Percentiles rank a stretch among this genome's conserved stretches.
These are phyloP conservation scores for Leptonema lineaticorne DNA, from an alignment of 1,140 invertebrate genomes.

Conservation along the genomic window DNA sequence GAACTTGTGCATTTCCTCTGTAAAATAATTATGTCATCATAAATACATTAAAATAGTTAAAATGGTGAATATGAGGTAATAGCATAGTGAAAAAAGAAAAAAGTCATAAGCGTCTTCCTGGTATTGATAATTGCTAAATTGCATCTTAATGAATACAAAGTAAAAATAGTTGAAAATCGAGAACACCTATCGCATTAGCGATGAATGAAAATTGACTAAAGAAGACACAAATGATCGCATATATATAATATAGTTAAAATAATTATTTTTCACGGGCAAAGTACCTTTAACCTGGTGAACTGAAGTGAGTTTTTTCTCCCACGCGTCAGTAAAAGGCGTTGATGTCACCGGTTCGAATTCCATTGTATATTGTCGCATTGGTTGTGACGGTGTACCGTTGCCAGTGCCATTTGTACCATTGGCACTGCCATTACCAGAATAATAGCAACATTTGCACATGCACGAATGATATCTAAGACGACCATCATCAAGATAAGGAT, in stretches of 20 bases:
- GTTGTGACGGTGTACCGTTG: slow-evolving; percentile 41
- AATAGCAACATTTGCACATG: slow-evolving; percentile 98
- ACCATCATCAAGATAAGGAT: slow-evolving; percentile 97
- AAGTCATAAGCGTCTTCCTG: too few relatives aligned
- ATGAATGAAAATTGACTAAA: too few relatives aligned
- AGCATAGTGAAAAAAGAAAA: too few relatives aligned
- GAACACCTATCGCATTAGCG: too few relatives aligned
- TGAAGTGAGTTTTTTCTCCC: slow-evolving; percentile 90
- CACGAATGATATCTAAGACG: slow-evolving; percentile 97
- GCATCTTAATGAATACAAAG: too few relatives aligned
- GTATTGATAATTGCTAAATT: too few relatives aligned
- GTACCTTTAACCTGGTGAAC: slow-evolving; percentile 94
- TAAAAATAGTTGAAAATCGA: too few relatives aligned
- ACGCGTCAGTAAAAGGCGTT: slow-evolving; percentile 88
- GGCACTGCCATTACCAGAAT: slow-evolving; percentile 60
- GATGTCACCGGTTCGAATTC: slow-evolving; percentile 92
- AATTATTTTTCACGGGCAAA: neutral
- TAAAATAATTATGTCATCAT: slow-evolving; percentile 45
- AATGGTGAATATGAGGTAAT: too few relatives aligned
- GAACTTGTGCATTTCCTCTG: slow-evolving; percentile 98
- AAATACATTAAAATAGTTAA: neutral
- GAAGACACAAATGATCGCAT: too few relatives aligned
- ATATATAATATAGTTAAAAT: too few relatives aligned
- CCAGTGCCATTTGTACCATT: slow-evolving; percentile 22
- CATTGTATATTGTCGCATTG: slow-evolving; percentile 79